Evolutionary conservation across 2,797 vertebrate genomes (phyloP), one percentile per base, ranked within the genome.

Genomic region (Thunnus albacares): DNA sequence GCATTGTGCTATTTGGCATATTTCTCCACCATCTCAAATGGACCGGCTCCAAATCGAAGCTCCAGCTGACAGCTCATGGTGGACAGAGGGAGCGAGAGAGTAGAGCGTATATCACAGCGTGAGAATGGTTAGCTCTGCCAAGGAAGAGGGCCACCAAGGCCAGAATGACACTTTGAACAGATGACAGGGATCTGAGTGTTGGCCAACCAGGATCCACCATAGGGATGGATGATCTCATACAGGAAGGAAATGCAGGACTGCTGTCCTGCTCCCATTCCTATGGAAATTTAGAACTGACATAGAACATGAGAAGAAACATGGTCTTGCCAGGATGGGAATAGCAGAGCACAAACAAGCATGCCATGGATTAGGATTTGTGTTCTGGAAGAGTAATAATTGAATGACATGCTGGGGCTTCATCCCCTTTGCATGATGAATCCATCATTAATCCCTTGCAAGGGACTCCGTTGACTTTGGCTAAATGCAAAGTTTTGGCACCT

Each of bases 151-250:
- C 82, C 77, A 84, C 84, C 57, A 17, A 84, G 85, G 87, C 88
- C 87, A 90, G 83, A 76, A 86, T 82, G 90, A 91, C 91, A 79
- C 90, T 94, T 92, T 90, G 89, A 93, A 84, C 92, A 91, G 91
- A 92, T 93, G 94, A 94, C 90, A 82, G 84, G 66, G 80, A 89
- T 75, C 83, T 87, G 88, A 93, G 81, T 79, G 85, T 76, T 77
- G 82, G 92, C 91, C 92, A 94, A 91, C 87, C 67, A 83, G 82
- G 86, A 88, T 91, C 86, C 77, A 80, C 84, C 79, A 63, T 84
- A 68, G 77, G 30, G 80, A 84, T 49, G 78, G 83, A 87, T 92
- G 91, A 95, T 62, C 80, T 92, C 91, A 93, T 89, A 72, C 89
- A 88, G 89, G 88, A 91, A 83, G 79, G 55, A 30, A 56, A 71